These are phyloP conservation scores for Holothuria glaberrima DNA, from an alignment of 35 echinoderm and acorn worm genomes.

Conservation along the genomic window DNA sequence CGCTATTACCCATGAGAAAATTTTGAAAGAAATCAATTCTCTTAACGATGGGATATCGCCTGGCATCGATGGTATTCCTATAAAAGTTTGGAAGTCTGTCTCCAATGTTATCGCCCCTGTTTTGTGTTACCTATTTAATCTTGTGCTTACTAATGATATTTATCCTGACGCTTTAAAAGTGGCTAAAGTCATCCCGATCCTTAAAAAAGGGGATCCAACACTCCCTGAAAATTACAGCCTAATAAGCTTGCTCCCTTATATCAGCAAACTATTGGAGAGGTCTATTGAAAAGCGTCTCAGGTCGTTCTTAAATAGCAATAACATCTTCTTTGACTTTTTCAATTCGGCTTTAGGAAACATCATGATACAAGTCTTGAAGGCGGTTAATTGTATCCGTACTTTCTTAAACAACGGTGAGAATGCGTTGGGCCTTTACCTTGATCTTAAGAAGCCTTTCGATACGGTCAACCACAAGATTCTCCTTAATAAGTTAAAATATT, in stretches of 20 bases:
- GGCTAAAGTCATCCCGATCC: constrained; percentile 42
- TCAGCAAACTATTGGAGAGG: not conserved
- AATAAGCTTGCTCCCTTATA: not conserved
- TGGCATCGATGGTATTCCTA: constrained; percentile 3
- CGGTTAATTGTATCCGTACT: not conserved
- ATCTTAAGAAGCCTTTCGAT: constrained; percentile 23
- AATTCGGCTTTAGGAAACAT: constrained; percentile 16
- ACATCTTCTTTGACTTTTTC: not conserved
- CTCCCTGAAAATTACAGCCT: constrained; percentile 3
- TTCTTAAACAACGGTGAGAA: constrained; percentile 13
- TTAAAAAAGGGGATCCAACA: constrained; percentile 1
- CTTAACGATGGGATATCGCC: not conserved
- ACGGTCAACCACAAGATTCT: not conserved
- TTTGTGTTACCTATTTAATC: constrained; percentile 11
- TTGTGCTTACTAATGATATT: not conserved
- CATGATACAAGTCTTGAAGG: constrained; percentile 9
- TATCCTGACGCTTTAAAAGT: constrained; percentile 12
- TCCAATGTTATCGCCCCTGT: not conserved
- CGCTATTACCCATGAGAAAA: not conserved
- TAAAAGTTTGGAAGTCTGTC: not conserved
- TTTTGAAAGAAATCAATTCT: constrained; percentile 14
- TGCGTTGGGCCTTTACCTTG: constrained; percentile 33
- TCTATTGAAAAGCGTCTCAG: constrained; percentile 11
- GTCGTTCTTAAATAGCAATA: not conserved
- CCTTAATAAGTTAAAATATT: constrained; percentile 20